These are phyloP conservation scores for Nycticryphes semicollaris DNA, from an alignment of 2,113 vertebrate genomes.

Conservation along the genomic window DNA sequence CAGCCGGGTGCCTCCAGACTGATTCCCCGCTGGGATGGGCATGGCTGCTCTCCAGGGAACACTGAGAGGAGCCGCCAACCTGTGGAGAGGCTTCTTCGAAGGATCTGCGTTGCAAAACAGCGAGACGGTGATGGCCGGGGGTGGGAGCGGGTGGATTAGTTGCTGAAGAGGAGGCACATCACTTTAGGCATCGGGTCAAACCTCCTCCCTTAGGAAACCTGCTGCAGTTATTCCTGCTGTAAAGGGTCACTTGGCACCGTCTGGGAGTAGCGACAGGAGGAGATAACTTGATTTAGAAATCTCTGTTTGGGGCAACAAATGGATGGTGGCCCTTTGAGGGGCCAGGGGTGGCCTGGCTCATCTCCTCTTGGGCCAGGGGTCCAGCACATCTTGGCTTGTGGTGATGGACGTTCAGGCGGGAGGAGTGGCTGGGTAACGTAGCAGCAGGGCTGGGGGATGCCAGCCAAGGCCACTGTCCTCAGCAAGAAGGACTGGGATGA, in stretches of 20 bases:
- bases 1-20: neutral
- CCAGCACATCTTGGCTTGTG: neutral
- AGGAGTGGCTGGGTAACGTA: neutral
- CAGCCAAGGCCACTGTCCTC: neutral
- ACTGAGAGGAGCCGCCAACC: neutral
- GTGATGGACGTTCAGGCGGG: neutral
- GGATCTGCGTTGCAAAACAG: neutral
- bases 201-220: neutral
- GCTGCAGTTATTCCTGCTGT: neutral
- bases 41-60: neutral
- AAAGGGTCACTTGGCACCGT: neutral
- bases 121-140: neutral
- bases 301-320: fast-evolving
- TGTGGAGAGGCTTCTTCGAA: neutral
- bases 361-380: fast-evolving
- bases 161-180: slow-evolving; percentile 10
- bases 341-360: fast-evolving
- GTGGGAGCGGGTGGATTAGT: neutral
- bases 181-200: neutral
- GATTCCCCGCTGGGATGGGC: neutral
- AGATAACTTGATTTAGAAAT: neutral
- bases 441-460: neutral
- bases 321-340: neutral
- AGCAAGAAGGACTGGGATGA: fast-evolving
- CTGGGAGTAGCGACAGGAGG: neutral